Conservation (phyloP, 2,888 invertebrate genomes). For the Quadroppia sp. region DNA sequence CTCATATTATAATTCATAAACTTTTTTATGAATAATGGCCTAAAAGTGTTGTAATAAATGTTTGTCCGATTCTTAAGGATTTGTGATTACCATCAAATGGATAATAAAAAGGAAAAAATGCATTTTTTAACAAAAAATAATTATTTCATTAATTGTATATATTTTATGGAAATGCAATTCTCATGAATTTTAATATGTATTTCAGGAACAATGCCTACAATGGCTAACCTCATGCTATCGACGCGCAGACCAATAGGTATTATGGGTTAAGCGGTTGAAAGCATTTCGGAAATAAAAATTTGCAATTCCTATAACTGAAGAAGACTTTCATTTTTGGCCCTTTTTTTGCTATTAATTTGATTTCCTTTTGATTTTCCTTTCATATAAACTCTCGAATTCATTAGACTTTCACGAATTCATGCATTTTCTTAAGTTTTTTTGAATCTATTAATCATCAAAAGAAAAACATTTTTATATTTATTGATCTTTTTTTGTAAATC, state of each 20-base stretch:
- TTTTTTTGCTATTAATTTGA: neutral
- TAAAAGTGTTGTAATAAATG: neutral
- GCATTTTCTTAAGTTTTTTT: conserved; percentile 15
- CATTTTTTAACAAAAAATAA: neutral
- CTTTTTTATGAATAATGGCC: conserved; percentile 41
- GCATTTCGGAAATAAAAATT: neutral
- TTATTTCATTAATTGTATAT: neutral
- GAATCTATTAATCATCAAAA: conserved; percentile 7
- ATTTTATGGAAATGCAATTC: neutral
- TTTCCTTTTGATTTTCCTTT: neutral
- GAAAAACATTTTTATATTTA: conserved; percentile 14
- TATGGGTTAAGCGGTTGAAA: conserved; percentile 23
- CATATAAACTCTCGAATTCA: neutral
- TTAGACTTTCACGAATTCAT: conserved; percentile 23
- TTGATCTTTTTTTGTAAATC: conserved; percentile 10
- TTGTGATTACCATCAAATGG: neutral
- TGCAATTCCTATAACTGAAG: neutral
- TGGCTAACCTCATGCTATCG: conserved; percentile 73
- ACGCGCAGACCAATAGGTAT: conserved; percentile 66
- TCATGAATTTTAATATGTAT: conserved; percentile 15
- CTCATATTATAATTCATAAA: neutral
- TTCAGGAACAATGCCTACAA: conserved; percentile 72
- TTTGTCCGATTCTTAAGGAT: conserved; percentile 33
- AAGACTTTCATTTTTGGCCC: conserved; percentile 5
- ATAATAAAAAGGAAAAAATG: neutral